Conservation (phyloP, 2,113 vertebrate species). For the Actinemys pallida region DNA sequence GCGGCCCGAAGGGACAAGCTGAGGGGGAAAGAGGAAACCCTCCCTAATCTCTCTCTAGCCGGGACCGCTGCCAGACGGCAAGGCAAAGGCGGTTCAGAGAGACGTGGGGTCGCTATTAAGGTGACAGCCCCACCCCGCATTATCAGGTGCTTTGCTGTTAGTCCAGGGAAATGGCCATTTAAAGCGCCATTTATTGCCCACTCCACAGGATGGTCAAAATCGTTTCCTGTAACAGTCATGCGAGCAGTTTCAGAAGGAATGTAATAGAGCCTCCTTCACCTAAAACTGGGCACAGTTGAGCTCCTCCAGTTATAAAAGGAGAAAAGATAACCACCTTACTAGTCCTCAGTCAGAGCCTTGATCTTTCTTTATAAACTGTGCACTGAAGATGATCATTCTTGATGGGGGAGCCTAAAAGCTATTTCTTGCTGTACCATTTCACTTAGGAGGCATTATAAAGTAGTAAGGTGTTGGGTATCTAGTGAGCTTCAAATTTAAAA, state of each 20-base stretch:
- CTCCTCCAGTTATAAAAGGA: accelerated
- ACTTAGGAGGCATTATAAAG: accelerated
- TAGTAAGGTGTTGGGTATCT: accelerated
- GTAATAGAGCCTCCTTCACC: accelerated
- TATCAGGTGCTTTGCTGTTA: accelerated
- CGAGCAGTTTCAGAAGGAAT: accelerated
- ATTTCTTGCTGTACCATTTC: accelerated
- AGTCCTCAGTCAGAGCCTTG: accelerated
- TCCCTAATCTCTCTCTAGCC: accelerated
- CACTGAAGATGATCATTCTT: accelerated
- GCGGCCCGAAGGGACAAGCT: background rate
- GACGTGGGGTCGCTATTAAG: accelerated
- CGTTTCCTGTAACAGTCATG: background rate
- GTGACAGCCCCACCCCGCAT: accelerated
- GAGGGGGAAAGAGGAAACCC: accelerated
- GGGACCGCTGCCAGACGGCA: accelerated
- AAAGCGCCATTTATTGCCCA: accelerated
- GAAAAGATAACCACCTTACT: accelerated
- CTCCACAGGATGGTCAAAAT: background rate
- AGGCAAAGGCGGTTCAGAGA: accelerated
- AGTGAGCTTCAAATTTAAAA: accelerated
- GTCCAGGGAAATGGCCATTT: accelerated
- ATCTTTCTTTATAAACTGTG: accelerated
- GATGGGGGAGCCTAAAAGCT: accelerated
- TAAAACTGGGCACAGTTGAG: accelerated